Conservation (phyloP, 2,888 invertebrate species). For the Portevinia maculata region DNA sequence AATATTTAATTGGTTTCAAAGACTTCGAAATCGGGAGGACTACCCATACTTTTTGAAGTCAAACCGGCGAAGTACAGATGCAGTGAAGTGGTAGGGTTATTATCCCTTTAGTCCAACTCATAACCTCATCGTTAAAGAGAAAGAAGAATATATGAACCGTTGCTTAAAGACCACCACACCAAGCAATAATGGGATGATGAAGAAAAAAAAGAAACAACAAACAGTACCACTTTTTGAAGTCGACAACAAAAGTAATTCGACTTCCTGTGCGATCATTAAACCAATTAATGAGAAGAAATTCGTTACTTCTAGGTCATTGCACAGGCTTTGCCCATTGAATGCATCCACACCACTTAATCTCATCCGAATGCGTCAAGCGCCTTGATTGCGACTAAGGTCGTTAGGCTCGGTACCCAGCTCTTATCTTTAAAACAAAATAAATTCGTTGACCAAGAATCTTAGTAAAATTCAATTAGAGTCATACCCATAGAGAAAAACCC, state of each 20-base stretch:
- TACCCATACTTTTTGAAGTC: too few species aligned
- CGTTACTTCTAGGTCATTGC: conserved; percentile 50
- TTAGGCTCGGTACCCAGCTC: conserved; percentile 8
- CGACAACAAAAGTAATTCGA: conserved; percentile 23
- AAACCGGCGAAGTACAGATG: too few species aligned
- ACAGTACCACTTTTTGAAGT: conserved; percentile 19
- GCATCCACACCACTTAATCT: conserved; percentile 29
- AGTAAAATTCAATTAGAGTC: neutral
- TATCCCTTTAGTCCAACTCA: too few species aligned
- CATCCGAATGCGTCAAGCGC: conserved; percentile 27
- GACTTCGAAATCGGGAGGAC: too few species aligned
- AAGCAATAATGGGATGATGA: neutral
- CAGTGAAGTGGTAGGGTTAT: too few species aligned
- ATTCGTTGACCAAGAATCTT: conserved; percentile 35
- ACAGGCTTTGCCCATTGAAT: conserved; percentile 29
- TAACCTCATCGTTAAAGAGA: too few species aligned
- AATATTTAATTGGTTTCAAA: too few species aligned
- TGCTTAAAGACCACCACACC: too few species aligned
- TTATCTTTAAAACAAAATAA: conserved; percentile 22
- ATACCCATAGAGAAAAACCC: too few species aligned
- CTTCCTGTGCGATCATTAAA: conserved; percentile 56
- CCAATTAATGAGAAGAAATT: conserved; percentile 49
- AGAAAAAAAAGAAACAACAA: neutral
- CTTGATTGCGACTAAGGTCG: conserved; percentile 39
- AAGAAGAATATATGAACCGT: too few species aligned